Base-by-base conservation (phyloP, 2,113 vertebrate genomes). In the Apodemus sylvaticus region DNA sequence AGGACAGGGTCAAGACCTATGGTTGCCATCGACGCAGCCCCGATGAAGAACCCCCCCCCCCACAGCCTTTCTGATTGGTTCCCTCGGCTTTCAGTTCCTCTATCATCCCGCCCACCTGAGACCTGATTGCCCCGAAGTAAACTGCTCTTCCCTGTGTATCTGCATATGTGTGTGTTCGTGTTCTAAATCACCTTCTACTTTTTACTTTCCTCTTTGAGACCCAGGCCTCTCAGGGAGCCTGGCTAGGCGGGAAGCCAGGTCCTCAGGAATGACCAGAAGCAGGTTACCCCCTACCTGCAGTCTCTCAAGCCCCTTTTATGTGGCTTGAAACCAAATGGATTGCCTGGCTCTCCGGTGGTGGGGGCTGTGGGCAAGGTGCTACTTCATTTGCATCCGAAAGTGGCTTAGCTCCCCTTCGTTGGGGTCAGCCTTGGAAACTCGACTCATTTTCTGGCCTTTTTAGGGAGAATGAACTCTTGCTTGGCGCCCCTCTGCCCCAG, bases 81-180 rank as follows among this genome's bases (percentile, higher is more conserved):
- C 51, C 48, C 88, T 77, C 53, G 70, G 51, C 83, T 93, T 93
- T 92, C 79, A 60, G 82, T 86, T 58, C 55, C 64, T 39, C 74
- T 71, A 45, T 73, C 90, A 93, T 87, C 77, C 74, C 83, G 70
- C 91, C 92, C 12, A 85, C 62, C 36, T 86, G 48, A n/a, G 64
- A 16, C 6, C 1, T 48, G 76, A 73, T 93, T 90, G 79, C 68
- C 70, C 74, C 71, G 0, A 81, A 51, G 87, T 89, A 78, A 77
- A 71, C 78, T 91, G 66, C 78, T 91, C 79, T 76, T 79, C 77
- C 29, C 45, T 71, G 51, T 36, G 31, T 95, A 34, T 60, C 42
- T 91, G 62, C 34, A 0, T 45, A 2, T 36, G 58, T 62, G 60
- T 62, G 60, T 64, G 8, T 62, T 22, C 26, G 68, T 51, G 17